Evolutionary conservation across 2,797 vertebrate genomes (phyloP).

Genomic region (Simalia tracyae): DNA sequence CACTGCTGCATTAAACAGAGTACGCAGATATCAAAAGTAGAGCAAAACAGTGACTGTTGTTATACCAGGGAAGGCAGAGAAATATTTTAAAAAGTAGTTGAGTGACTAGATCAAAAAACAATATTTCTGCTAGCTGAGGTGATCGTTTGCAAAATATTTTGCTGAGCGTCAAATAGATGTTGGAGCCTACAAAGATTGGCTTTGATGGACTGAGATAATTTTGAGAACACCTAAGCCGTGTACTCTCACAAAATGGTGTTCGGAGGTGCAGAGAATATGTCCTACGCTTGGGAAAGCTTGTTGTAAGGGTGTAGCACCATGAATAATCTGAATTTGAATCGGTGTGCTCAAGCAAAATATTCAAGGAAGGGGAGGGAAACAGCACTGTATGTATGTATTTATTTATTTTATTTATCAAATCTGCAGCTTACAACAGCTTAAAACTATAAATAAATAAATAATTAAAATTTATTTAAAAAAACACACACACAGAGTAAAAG

Average conservation of each 20-base stretch:
- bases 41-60: neutral
- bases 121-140: neutral
- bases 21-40: accelerated
- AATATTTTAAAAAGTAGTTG: neutral
- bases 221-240: neutral
- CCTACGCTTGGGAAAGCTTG: neutral
- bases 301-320: neutral
- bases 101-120: neutral
- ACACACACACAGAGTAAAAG: too few relatives aligned
- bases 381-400: too few relatives aligned
- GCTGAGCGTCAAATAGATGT: neutral
- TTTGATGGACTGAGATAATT: neutral
- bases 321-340: neutral
- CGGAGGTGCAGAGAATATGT: too few relatives aligned
- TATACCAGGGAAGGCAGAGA: neutral
- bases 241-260: neutral
- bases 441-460: too few relatives aligned
- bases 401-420: too few relatives aligned
- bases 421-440: too few relatives aligned
- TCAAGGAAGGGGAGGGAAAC: neutral
- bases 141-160: neutral
- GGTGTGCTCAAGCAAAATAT: neutral
- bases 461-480: too few relatives aligned
- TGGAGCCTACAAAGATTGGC: neutral
- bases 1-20: neutral